These are phyloP conservation scores for Rhinichthys klamathensis DNA, from an alignment of 2,113 vertebrate genomes.

Conservation along the genomic window DNA sequence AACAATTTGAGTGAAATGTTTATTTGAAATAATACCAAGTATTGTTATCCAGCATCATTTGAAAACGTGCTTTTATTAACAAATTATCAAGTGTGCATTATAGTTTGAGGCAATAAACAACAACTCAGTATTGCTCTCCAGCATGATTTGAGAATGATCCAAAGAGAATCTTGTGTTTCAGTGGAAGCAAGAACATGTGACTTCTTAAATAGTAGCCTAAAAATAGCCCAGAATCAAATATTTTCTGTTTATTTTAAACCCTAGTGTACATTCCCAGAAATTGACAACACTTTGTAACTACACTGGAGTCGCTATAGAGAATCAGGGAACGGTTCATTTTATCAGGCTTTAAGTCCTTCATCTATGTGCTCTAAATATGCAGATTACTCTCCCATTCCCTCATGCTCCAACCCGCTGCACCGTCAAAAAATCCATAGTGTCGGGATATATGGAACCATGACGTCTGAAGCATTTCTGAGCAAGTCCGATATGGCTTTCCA, in stretches of 20 bases:
- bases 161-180: background rate
- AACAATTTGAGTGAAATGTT: background rate
- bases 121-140: background rate
- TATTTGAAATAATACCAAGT: background rate
- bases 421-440: constrained; percentile 9
- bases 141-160: background rate
- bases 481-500: constrained; percentile 2
- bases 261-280: background rate
- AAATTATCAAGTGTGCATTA: background rate
- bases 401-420: background rate
- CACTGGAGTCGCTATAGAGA: background rate
- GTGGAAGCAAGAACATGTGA: too few species aligned
- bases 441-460: background rate
- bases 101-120: background rate
- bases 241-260: background rate
- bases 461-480: background rate
- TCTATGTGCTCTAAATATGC: background rate
- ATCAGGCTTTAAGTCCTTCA: background rate
- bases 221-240: too few species aligned
- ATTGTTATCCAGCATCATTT: background rate
- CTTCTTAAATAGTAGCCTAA: too few species aligned
- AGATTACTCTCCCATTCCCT: background rate
- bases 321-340: background rate
- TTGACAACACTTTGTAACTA: background rate
- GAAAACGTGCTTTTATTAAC: background rate